Base-by-base conservation (phyloP, 2,888 invertebrate genomes). In the Trichopria drosophilae region DNA sequence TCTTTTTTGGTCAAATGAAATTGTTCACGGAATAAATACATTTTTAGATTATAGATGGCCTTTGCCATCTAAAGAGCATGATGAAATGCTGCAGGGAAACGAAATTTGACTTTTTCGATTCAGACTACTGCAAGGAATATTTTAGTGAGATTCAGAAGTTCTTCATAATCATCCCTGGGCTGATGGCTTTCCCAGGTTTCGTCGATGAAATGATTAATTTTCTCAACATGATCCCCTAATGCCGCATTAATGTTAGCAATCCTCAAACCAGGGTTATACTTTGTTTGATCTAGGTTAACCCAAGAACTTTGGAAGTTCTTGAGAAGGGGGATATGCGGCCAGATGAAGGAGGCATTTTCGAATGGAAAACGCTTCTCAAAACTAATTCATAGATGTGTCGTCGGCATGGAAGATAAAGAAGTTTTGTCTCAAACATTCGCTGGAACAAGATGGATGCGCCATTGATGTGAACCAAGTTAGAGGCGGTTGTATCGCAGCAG, bases 341-440 rank as follows among this genome's bases (percentile, higher is more conserved):
- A 40, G 16, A 22, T 34, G 48, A 35, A 9, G 34, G 26, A 6
- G 15, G 20, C 13, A 48, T 41, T 16, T 35, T 6, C 20, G 19
- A 4, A 10, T 48, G 35, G 13, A 48, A 48, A 22, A 48, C 41
- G 7, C 26, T 29, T 16, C 20, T 24, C 7, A 47, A 23, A 4
- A 47, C 32, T 9, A 26, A 46, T 37, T 39, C 24, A n/a, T n/a
- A n/a, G n/a, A n/a, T n/a, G n/a, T n/a, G n/a, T n/a, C n/a, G n/a
- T n/a, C n/a, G n/a, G n/a, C 39, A 47, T 10, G 47, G 39, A 7
- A 47, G 32, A 10, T 32, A 40, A 22, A 47, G 47, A n/a, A 45
- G 13, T 26, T 45, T 23, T 5, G 9, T 9, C 10, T 13, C n/a
- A n/a, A 45, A 31, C 1, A 41, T 10, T 3, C 22, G 34, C 36